Conservation (phyloP, 2,113 vertebrate species). For the Sylvilagus bachmani region DNA sequence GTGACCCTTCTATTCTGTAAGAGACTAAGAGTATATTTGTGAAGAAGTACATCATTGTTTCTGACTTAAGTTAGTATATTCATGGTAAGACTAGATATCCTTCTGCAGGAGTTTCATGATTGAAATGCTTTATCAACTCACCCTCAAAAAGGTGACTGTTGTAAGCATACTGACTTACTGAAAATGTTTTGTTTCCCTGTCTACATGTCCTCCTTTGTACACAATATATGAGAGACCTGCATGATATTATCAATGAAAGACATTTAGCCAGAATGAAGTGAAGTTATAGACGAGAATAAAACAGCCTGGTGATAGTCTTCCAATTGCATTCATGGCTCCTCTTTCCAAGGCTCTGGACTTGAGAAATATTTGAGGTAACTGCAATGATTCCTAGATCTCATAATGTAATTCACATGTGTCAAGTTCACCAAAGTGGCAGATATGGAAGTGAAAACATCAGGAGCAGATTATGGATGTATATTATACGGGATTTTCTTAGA, state of each 20-base stretch:
- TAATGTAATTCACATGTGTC: not conserved
- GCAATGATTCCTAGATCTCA: not conserved
- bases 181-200: not conserved
- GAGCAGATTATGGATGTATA: not conserved
- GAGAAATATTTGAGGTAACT: not conserved
- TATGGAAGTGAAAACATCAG: not conserved
- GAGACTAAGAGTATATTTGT: not conserved
- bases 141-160: not conserved
- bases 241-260: not conserved
- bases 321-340: not conserved
- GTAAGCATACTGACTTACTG: not conserved
- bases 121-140: conserved; percentile 9
- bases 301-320: not conserved
- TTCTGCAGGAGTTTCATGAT: not conserved
- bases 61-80: not conserved
- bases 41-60: conserved; percentile 22
- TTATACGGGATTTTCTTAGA: not conserved
- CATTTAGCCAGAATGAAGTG: not conserved
- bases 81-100: not conserved
- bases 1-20: not conserved
- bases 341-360: not conserved
- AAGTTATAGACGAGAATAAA: conserved; percentile 22
- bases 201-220: not conserved
- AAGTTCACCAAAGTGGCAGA: not conserved
- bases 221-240: not conserved